Evolutionary conservation across 2,797 vertebrate genomes (phyloP).

Genomic region (Leptodactylus fallax): DNA sequence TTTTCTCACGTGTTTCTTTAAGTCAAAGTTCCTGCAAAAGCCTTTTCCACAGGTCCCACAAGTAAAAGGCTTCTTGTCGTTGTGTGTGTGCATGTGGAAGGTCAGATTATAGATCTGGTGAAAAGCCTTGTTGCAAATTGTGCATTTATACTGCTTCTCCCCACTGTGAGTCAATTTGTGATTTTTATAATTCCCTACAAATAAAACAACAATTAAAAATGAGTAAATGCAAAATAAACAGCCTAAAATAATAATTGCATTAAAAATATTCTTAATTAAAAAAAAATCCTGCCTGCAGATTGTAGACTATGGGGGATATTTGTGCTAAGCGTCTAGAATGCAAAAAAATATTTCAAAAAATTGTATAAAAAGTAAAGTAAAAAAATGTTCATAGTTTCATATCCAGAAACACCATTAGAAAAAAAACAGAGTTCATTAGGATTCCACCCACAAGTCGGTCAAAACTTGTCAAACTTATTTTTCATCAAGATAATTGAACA

Average conservation of each 20-base stretch:
- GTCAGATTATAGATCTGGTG: slow-evolving; percentile 91
- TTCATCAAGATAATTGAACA: slow-evolving; percentile 78
- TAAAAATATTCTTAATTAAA: too few species aligned
- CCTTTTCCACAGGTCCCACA: slow-evolving; percentile 89
- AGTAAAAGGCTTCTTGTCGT: slow-evolving; percentile 91
- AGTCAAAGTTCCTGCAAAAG: slow-evolving; percentile 92
- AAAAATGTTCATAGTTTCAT: slow-evolving; percentile 66
- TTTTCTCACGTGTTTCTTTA: slow-evolving; percentile 91
- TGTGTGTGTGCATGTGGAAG: slow-evolving; percentile 93
- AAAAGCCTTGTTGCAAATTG: slow-evolving; percentile 90
- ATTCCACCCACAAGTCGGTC: slow-evolving; percentile 77
- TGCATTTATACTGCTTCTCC: slow-evolving; percentile 90
- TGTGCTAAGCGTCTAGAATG: too few species aligned
- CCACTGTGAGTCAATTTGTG: slow-evolving; percentile 91
- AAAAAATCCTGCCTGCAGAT: too few species aligned
- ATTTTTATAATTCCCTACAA: slow-evolving; percentile 89
- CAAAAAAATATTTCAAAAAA: too few species aligned
- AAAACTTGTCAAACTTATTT: slow-evolving; percentile 93
- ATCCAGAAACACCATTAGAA: slow-evolving; percentile 26
- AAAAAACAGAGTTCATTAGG: slow-evolving; percentile 73
- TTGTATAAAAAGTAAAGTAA: slow-evolving; percentile 40
- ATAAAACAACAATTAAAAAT: slow-evolving; percentile 43
- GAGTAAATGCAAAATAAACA: background rate
- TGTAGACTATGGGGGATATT: too few species aligned
- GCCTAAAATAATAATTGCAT: too few species aligned